Evolutionary conservation across 2,797 vertebrate genomes (phyloP).

Genomic region (Neosilurus hyrtlii): DNA sequence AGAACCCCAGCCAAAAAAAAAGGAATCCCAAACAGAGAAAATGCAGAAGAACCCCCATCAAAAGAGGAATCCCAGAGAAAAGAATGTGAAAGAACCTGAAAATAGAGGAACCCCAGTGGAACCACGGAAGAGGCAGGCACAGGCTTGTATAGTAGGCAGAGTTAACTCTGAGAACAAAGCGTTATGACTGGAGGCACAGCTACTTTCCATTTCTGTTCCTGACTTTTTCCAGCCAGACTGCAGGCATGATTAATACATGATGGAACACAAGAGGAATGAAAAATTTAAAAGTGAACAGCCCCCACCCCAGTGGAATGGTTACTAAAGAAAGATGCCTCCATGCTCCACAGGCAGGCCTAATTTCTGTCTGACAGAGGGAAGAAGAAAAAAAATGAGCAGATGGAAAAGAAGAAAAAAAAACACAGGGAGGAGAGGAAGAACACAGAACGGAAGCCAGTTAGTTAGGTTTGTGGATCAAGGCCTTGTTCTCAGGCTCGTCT

Average conservation of each 20-base stretch:
- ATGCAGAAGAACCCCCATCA: not conserved
- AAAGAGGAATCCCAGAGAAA: not conserved
- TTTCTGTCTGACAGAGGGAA: slow-evolving; percentile 18
- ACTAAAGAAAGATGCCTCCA: slow-evolving; percentile 35
- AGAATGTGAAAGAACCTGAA: not conserved
- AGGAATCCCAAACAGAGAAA: not conserved
- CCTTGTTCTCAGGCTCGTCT: slow-evolving; percentile 47
- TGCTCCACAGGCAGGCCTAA: slow-evolving; percentile 8
- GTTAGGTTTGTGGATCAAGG: slow-evolving; percentile 43
- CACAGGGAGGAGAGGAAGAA: slow-evolving; percentile 22
- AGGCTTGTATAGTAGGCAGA: not conserved
- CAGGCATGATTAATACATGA: slow-evolving; percentile 75
- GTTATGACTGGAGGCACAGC: slow-evolving; percentile 11
- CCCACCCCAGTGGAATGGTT: slow-evolving; percentile 35
- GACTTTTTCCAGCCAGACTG: slow-evolving; percentile 74
- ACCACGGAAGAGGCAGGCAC: not conserved
- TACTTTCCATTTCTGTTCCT: slow-evolving; percentile 63
- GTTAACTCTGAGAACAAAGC: not conserved
- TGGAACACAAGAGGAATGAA: slow-evolving; percentile 64
- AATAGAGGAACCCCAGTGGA: not conserved
- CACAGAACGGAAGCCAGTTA: not conserved
- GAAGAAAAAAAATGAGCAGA: slow-evolving; percentile 7
- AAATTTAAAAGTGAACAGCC: slow-evolving; percentile 64
- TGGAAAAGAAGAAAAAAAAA: slow-evolving; percentile 1
- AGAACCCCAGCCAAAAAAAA: not conserved